These are phyloP conservation scores for Paratilapia polleni DNA, from an alignment of 2,113 vertebrate species.

Conservation along the genomic window DNA sequence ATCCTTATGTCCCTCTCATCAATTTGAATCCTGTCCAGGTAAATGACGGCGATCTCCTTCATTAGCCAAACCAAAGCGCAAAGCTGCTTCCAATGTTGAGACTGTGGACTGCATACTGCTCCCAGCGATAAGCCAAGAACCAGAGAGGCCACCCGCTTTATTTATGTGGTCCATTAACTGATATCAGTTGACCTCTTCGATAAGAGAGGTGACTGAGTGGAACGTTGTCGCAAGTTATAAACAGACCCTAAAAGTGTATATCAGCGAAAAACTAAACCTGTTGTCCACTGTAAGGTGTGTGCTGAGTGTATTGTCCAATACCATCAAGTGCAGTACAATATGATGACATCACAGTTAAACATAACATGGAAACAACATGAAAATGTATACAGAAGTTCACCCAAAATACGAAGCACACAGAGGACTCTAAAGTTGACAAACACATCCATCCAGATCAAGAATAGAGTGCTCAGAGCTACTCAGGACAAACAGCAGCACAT, in stretches of 20 bases:
- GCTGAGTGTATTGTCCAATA: not conserved
- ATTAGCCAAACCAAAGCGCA: not conserved
- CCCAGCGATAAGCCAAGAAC: not conserved
- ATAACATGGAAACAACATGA: not conserved
- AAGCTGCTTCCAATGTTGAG: not conserved
- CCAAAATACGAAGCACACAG: not conserved
- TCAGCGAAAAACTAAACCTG: not conserved
- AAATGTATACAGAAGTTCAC: not conserved
- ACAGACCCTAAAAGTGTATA: not conserved
- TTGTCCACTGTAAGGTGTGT: not conserved
- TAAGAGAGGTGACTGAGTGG: conserved; percentile 2
- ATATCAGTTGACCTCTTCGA: conserved; percentile 14
- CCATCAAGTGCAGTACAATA: not conserved
- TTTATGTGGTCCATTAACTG: conserved; percentile 15
- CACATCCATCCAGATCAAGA: not conserved
- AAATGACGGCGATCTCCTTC: not conserved
- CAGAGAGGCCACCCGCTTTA: conserved; percentile 12
- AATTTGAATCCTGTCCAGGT: not conserved
- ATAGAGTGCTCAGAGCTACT: not conserved
- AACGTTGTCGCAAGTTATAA: not conserved
- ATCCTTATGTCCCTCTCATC: conserved; percentile 1
- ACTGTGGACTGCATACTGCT: not conserved
- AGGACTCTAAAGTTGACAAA: not conserved
- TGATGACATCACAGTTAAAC: not conserved
- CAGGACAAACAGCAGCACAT: not conserved